Conservation (phyloP, 2,888 invertebrate species). For the Tetropium fuscum region DNA sequence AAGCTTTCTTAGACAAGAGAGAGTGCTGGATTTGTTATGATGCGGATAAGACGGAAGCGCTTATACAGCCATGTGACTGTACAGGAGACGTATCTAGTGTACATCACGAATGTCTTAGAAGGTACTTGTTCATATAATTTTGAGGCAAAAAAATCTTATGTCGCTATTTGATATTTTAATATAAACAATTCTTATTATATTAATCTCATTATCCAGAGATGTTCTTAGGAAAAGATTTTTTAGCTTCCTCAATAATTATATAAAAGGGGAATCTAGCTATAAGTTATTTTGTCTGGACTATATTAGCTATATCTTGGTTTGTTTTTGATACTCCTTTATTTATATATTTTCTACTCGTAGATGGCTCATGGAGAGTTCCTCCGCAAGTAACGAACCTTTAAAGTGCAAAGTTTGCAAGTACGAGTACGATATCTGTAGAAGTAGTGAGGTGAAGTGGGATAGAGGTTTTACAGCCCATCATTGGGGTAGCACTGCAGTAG, state of each 20-base stretch:
- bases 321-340: too few species aligned
- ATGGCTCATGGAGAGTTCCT: constrained; percentile 85
- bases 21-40: constrained; percentile 98
- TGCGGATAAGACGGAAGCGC: constrained; percentile 80
- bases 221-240: background rate
- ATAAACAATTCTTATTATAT: too few species aligned
- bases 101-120: constrained; percentile 89
- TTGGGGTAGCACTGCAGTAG: constrained; percentile 85
- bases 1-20: constrained; percentile 70
- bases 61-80: constrained; percentile 92
- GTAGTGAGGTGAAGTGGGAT: constrained; percentile 85
- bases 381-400: constrained; percentile 53
- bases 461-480: constrained; percentile 85
- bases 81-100: constrained; percentile 93
- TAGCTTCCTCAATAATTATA: too few species aligned
- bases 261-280: too few species aligned
- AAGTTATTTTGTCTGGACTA: too few species aligned
- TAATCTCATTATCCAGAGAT: background rate
- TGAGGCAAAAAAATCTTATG: background rate
- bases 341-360: constrained; percentile 33
- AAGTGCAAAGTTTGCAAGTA: constrained; percentile 89
- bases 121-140: constrained; percentile 55
- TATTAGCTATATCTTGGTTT: too few species aligned
- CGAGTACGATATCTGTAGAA: constrained; percentile 83
- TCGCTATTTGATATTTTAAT: too few species aligned